phyloP scores from a whole-genome alignment of 2,113 vertebrate species.

The Geococcyx californianus region DNA sequence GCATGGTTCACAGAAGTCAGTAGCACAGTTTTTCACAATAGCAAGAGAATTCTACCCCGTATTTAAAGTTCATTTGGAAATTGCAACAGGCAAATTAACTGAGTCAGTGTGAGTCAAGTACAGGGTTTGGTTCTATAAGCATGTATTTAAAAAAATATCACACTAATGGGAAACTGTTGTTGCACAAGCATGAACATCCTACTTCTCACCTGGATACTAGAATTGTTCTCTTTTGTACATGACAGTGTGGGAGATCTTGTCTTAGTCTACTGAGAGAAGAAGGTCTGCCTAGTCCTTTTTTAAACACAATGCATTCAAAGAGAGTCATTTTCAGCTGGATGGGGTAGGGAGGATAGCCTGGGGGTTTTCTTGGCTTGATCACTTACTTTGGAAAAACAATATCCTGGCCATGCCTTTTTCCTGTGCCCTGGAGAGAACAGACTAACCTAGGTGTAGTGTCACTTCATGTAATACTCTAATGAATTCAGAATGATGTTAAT shows the following conservation, averaged over 20 bases:
- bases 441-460: neutral
- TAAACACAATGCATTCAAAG: neutral
- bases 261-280: neutral
- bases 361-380: neutral
- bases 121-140: slow-evolving; percentile 29
- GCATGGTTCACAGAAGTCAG: neutral
- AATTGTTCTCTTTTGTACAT: neutral
- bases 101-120: slow-evolving; percentile 41
- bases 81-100: neutral
- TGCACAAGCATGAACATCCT: neutral
- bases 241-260: neutral
- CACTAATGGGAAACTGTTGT: slow-evolving; percentile 1
- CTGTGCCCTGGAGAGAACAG: neutral
- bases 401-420: neutral
- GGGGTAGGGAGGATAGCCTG: neutral
- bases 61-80: slow-evolving; percentile 4
- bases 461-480: neutral
- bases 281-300: neutral
- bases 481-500: neutral
- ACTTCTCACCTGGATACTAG: neutral
- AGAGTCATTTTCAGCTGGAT: neutral
- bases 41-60: neutral
- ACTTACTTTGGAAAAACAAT: neutral
- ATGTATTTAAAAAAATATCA: slow-evolving; percentile 10
- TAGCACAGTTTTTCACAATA: neutral